Base-by-base conservation (phyloP, 1,140 invertebrate species). In the Polypedilum vanderplanki region DNA sequence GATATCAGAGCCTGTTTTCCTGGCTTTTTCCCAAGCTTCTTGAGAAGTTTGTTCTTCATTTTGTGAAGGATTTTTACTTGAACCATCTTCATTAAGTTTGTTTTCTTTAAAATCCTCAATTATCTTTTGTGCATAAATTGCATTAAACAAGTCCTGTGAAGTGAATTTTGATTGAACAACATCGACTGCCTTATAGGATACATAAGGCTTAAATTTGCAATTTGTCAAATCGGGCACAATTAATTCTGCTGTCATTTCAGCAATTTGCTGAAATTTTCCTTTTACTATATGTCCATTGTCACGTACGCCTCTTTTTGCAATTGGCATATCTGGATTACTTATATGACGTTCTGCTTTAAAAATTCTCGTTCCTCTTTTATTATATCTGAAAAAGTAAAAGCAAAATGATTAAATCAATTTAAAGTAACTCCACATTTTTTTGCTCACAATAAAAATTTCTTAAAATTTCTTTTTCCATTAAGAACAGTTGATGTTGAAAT, bases 161-260 rank as follows among this genome's bases (percentile, higher is more conserved):
- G 93, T 95, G 78, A 96, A 95, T 82, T 92, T 88, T 8, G 88
- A 87, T 81, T 95, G 91, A 12, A 85, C 80, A 3, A 96, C 86
- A 75, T 94, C 89, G 9, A 86, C 83, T 0, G 88, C 87, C 83
- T 87, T 87, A 79, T 98, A 98, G 0, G 94, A 94, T 0, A 98
- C 96, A 80, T 98, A 98, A 0, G 97, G 94, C 83, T 96, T 97
- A 24, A 98, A 84, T 84, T 90, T 82, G 80, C 87, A 94, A 76
- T 85, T 88, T 77, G 87, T 90, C 4, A 98, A 83, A 81, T 97
- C 89, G 1, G 97, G 97, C 17, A 98, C 96, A 76, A 98, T 89
- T 15, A 98, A 80, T 81, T 98, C 92, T 10, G 96, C 95, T 77
- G 96, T 89, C 89, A 92, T 94, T 87, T 98, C 96, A n/a, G 90